phyloP scores from a whole-genome alignment of 2,113 vertebrate genomes.

The Perognathus longimembris region DNA sequence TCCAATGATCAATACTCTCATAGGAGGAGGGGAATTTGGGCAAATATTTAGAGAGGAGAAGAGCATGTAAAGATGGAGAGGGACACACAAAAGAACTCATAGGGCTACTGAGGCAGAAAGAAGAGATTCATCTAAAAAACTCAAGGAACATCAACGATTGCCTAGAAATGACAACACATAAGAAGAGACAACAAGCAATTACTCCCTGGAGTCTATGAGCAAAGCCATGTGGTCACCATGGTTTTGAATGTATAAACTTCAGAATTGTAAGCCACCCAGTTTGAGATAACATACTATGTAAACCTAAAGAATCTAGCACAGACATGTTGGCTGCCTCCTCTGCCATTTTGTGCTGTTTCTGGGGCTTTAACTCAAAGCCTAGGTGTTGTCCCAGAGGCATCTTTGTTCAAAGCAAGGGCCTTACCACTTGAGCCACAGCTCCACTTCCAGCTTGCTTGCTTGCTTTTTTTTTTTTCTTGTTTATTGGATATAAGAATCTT shows the following conservation, averaged over 20 bases:
- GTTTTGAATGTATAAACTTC: not conserved
- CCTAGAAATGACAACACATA: not conserved
- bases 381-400: no score
- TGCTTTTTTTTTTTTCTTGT: no score
- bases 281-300: not conserved
- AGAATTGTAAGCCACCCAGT: rapidly evolving
- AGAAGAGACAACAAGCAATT: not conserved
- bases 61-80: rapidly evolving
- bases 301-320: not conserved
- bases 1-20: not conserved
- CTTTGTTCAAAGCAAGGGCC: no score
- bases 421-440: no score
- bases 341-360: not conserved
- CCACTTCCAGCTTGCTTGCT: no score
- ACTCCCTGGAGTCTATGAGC: not conserved
- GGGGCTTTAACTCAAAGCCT: no score
- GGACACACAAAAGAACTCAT: not conserved
- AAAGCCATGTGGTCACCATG: rapidly evolving
- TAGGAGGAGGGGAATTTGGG: not conserved
- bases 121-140: not conserved
- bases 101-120: not conserved
- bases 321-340: not conserved
- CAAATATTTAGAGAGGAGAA: not conserved
- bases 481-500: no score
- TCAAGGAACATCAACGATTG: not conserved